Percentiles rank a stretch among this genome's conserved stretches.
These are phyloP conservation scores for Salpingus planirostris DNA, from an alignment of 2,888 invertebrate species.

Conservation along the genomic window DNA sequence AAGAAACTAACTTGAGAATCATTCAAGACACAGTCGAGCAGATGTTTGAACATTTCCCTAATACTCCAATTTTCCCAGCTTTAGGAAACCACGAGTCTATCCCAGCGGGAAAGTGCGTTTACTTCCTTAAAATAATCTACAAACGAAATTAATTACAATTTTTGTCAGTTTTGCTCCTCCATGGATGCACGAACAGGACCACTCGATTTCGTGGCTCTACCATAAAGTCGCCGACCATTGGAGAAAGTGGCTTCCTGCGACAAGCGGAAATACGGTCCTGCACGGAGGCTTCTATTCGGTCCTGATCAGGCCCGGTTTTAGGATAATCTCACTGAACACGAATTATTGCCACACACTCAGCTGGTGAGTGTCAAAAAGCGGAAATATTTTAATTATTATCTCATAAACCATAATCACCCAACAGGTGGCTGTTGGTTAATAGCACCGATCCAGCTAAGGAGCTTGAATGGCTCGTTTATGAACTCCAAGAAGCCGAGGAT, in stretches of 20 bases:
- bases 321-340: slow-evolving; percentile 87
- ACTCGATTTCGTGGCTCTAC: slow-evolving; percentile 85
- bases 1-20: slow-evolving; percentile 72
- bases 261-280: slow-evolving; percentile 65
- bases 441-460: slow-evolving; percentile 94
- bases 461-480: slow-evolving; percentile 87
- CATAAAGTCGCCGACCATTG: slow-evolving; percentile 79
- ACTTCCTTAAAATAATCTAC: background rate
- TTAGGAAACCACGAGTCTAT: slow-evolving; percentile 95
- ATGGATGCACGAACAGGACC: slow-evolving; percentile 69
- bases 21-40: slow-evolving; percentile 74
- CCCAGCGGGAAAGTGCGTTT: slow-evolving; percentile 79
- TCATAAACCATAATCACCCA: slow-evolving; percentile 15
- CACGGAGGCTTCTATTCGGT: slow-evolving; percentile 89
- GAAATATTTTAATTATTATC: slow-evolving; percentile 5
- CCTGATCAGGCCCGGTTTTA: slow-evolving; percentile 77
- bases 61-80: slow-evolving; percentile 85
- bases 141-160: slow-evolving; percentile 1
- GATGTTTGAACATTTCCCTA: slow-evolving; percentile 77
- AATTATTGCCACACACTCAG: slow-evolving; percentile 92
- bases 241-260: slow-evolving; percentile 82
- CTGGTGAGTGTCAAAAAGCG: slow-evolving; percentile 52
- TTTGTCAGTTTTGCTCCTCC: slow-evolving; percentile 71
- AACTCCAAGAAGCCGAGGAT: slow-evolving; percentile 85
- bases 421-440: slow-evolving; percentile 84